phyloP scores from a whole-genome alignment of 2,888 invertebrate species.

The Cryptocheilus praepositus region DNA sequence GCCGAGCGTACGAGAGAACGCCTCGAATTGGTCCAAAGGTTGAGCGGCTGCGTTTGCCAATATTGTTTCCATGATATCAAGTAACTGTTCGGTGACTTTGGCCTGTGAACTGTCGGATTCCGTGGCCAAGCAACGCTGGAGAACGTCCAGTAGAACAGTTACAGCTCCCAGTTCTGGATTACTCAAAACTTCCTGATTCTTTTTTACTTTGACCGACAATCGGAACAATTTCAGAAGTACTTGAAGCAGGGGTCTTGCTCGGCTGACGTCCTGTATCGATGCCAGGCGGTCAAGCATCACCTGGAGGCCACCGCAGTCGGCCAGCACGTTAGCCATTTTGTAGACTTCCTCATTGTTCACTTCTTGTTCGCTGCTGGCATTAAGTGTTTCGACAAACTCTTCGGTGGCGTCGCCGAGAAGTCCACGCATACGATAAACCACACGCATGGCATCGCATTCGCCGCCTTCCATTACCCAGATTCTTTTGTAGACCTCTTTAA shows the following conservation, averaged over 20 bases:
- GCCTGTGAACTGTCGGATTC: conserved; percentile 84
- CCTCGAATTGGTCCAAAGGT: conserved; percentile 87
- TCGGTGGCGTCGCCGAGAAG: conserved; percentile 98
- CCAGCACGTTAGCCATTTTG: conserved; percentile 90
- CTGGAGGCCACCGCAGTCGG: conserved; percentile 86
- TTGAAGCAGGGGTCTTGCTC: conserved; percentile 90
- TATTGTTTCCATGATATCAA: conserved; percentile 95
- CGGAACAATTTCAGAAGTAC: conserved; percentile 93
- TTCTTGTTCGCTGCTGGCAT: conserved; percentile 87
- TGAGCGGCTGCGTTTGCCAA: conserved; percentile 93
- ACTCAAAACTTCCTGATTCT: conserved; percentile 92
- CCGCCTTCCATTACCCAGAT: conserved; percentile 91
- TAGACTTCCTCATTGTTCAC: conserved; percentile 97
- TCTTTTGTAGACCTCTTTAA: conserved; percentile 89
- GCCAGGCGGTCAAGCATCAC: conserved; percentile 91
- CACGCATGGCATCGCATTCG: conserved; percentile 96
- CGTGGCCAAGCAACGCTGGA: conserved; percentile 83
- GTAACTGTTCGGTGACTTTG: conserved; percentile 90
- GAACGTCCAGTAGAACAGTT: conserved; percentile 87
- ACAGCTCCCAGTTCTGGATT: conserved; percentile 90
- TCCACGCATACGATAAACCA: conserved; percentile 98
- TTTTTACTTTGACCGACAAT: conserved; percentile 92
- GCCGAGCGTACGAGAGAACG: conserved; percentile 92
- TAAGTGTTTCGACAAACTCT: conserved; percentile 97
- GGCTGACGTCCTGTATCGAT: conserved; percentile 89